Conservation (phyloP, 37 sponge, comb jelly and placozoan species). For the Haliclona indistincta region DNA sequence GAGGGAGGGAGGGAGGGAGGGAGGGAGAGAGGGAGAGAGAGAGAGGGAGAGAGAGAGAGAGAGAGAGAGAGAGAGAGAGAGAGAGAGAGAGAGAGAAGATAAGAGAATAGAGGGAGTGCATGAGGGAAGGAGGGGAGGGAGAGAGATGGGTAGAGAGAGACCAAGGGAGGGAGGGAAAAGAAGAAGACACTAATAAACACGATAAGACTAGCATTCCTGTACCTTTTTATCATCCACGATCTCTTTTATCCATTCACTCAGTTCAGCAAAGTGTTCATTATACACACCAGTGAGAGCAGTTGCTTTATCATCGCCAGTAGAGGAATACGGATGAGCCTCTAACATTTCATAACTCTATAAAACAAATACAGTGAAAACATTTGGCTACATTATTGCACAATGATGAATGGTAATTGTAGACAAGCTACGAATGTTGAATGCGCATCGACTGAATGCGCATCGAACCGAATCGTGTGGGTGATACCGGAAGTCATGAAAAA, state of each 20-base stretch:
- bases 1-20: slow-evolving; percentile 12
- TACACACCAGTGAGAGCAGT: slow-evolving; percentile 53
- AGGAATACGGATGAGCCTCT: slow-evolving; percentile 20
- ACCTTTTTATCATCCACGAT: too few relatives aligned
- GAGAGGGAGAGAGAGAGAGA: slow-evolving; percentile 8
- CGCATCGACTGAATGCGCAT: too few relatives aligned
- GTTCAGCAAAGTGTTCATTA: slow-evolving; percentile 44
- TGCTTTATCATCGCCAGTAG: slow-evolving; percentile 13
- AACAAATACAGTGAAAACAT: neutral
- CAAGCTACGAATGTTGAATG: too few relatives aligned
- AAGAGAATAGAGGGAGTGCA: neutral
- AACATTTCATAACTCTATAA: slow-evolving; percentile 17
- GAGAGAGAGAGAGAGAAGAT: slow-evolving; percentile 20
- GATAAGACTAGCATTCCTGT: too few relatives aligned
- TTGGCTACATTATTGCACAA: neutral
- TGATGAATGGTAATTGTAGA: too few relatives aligned
- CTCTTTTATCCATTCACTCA: slow-evolving; percentile 54
- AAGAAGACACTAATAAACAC: neutral
- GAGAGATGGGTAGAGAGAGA: too few relatives aligned
- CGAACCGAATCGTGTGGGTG: too few relatives aligned
- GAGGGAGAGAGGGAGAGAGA: slow-evolving; percentile 1
- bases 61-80: slow-evolving; percentile 11
- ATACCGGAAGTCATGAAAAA: too few relatives aligned
- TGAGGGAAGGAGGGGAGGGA: too few relatives aligned
- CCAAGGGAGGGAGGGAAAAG: too few relatives aligned